Conservation (phyloP, 2,113 vertebrate genomes). For the Lutjanus erythropterus region DNA sequence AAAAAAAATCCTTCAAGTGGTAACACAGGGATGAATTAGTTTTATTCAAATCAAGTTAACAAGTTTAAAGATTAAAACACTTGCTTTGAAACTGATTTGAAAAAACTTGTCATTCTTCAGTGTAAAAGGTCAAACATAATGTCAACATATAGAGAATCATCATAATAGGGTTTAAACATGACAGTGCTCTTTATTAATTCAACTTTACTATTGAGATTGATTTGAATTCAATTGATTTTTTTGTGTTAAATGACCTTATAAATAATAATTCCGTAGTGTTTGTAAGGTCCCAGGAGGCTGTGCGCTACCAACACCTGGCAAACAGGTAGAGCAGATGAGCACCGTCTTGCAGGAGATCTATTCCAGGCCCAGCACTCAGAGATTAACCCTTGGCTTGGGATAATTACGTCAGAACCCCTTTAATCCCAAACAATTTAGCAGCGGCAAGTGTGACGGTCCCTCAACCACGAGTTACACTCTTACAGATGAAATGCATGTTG, state of each 20-base stretch:
- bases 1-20: too few species aligned
- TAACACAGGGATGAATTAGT: too few species aligned
- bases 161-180: not conserved
- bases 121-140: too few species aligned
- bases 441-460: conserved; percentile 2
- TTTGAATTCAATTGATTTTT: too few species aligned
- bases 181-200: not conserved
- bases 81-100: too few species aligned
- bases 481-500: not conserved
- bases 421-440: conserved; percentile 77
- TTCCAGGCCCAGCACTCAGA: conserved; percentile 70
- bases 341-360: conserved; percentile 72
- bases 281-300: not conserved
- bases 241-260: too few species aligned
- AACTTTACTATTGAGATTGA: not conserved
- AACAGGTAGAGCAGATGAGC: conserved; percentile 49
- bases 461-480: not conserved
- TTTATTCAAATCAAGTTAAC: too few species aligned
- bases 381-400: conserved; percentile 78
- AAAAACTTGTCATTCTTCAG: too few species aligned
- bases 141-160: not conserved
- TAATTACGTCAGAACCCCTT: conserved; percentile 75
- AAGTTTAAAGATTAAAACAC: too few species aligned
- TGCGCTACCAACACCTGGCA: conserved; percentile 19
- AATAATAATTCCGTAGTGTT: not conserved